Percentiles rank a stretch among this genome's conserved stretches.
phyloP scores from a whole-genome alignment of 2,113 vertebrate genomes.

The Neotragus moschatus region DNA sequence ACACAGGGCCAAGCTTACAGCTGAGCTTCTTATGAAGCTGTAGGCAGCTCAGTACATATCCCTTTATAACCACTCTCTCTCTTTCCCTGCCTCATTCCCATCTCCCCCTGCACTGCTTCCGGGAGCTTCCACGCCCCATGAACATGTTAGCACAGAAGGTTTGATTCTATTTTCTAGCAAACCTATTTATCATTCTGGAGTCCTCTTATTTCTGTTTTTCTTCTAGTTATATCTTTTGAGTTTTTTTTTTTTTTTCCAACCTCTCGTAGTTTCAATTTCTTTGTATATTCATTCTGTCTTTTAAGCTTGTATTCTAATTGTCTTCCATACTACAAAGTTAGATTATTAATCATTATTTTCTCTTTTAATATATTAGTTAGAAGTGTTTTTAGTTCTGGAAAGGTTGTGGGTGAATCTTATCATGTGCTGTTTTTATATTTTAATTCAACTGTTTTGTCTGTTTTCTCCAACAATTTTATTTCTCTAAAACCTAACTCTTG shows the following conservation, averaged over 20 bases:
- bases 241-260: not conserved
- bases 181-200: not conserved
- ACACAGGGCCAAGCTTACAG: not conserved
- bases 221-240: not conserved
- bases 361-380: not conserved
- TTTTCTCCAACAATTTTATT: not conserved
- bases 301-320: not conserved
- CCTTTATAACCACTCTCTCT: no score
- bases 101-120: not conserved
- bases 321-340: not conserved
- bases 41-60: not conserved
- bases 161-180: not conserved
- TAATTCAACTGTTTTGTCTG: not conserved
- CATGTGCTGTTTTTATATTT: not conserved
- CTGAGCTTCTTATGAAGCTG: not conserved
- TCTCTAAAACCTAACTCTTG: not conserved
- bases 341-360: not conserved
- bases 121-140: not conserved
- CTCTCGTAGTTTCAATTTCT: not conserved
- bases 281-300: not conserved
- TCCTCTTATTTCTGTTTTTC: not conserved
- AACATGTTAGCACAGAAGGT: not conserved
- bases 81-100: not conserved
- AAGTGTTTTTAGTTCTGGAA: not conserved
- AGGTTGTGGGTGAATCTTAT: not conserved